A percentile compares a stretch with the other conserved stretches of the same genome.
phyloP scores from a whole-genome alignment of 1,140 invertebrate species.

The Scaptomyza graminum region DNA sequence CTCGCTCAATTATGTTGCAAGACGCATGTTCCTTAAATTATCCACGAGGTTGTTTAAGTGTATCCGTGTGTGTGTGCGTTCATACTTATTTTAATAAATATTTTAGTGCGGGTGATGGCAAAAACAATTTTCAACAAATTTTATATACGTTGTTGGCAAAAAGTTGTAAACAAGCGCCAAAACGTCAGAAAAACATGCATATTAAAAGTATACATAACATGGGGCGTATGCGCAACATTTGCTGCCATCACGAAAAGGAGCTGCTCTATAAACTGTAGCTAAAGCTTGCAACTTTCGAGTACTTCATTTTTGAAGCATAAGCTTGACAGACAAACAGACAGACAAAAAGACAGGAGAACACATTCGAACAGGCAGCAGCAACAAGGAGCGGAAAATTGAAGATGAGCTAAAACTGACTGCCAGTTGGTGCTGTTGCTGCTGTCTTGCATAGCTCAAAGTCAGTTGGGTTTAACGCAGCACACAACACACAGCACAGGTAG shows the following conservation, averaged over 20 bases:
- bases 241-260: neutral
- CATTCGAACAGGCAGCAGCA: conserved; percentile 6
- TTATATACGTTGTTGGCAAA: conserved; percentile 51
- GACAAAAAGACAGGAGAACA: conserved; percentile 10
- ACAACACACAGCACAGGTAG: conserved; percentile 29
- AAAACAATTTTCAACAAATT: conserved; percentile 64
- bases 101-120: conserved; percentile 37
- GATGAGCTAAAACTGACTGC: conserved; percentile 9
- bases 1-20: conserved; percentile 32
- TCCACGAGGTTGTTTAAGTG: neutral
- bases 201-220: conserved; percentile 50
- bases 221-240: conserved; percentile 44
- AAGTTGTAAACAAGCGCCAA: conserved; percentile 60
- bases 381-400: neutral
- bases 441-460: conserved; percentile 31
- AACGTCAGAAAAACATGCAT: conserved; percentile 43
- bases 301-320: conserved; percentile 22
- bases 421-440: conserved; percentile 4
- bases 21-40: conserved; percentile 3
- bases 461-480: conserved; percentile 30
- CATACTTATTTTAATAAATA: conserved; percentile 66
- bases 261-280: neutral
- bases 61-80: neutral
- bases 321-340: conserved; percentile 44
- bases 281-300: conserved; percentile 10